These are phyloP conservation scores for Eupithecia pulchellata DNA, from an alignment of 2,888 invertebrate genomes.

Conservation along the genomic window DNA sequence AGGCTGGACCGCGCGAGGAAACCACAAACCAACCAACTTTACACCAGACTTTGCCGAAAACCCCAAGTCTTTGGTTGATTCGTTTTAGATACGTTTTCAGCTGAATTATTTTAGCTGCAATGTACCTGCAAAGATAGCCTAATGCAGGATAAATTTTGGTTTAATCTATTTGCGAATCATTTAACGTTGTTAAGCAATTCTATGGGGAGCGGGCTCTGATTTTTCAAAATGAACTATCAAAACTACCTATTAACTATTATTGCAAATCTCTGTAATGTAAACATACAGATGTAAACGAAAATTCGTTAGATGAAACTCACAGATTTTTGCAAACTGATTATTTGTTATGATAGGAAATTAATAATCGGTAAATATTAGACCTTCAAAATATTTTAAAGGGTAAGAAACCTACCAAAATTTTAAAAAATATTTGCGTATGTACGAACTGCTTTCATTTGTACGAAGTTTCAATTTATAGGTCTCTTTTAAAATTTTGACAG, in stretches of 20 bases:
- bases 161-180: background rate
- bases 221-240: conserved; percentile 26
- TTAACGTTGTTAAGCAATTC: background rate
- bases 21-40: background rate
- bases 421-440: too few species aligned
- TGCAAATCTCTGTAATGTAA: conserved; percentile 28
- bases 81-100: background rate
- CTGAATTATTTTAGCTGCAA: background rate
- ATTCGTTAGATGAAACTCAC: background rate
- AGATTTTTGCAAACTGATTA: background rate
- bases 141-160: background rate
- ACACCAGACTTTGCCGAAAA: background rate
- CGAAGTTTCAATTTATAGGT: too few species aligned
- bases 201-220: background rate
- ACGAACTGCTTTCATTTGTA: too few species aligned
- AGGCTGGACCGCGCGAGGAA: background rate
- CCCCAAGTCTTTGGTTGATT: background rate
- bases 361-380: too few species aligned
- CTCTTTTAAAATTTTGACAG: too few species aligned
- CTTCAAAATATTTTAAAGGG: too few species aligned
- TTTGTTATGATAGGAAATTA: too few species aligned
- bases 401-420: too few species aligned
- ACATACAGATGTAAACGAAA: conserved; percentile 20
- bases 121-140: background rate
- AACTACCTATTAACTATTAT: conserved; percentile 20